Base-by-base conservation (phyloP, 2,113 vertebrate genomes). In the Falco punctatus region DNA sequence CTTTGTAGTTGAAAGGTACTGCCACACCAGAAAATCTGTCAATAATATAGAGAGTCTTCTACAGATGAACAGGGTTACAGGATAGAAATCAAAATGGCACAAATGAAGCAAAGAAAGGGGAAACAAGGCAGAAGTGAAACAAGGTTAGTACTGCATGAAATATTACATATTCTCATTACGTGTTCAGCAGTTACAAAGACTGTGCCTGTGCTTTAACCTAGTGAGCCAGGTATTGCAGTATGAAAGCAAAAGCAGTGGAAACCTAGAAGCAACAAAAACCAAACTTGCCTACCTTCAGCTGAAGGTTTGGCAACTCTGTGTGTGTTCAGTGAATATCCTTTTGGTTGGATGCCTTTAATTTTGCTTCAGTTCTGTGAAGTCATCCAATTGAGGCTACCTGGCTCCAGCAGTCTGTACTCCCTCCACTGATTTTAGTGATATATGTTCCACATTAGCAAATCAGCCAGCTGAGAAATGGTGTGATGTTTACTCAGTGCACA, bases 341-440 rank as follows among this genome's bases (percentile, higher is more conserved):
- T 79, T 77, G 91, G 58, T 59, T 92, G 82, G 79, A 46, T 94
- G 85, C 70, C 46, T 88, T 83, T 74, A 70, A 92, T 88, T 94
- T 92, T 88, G 71, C 71, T 88, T 80, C 51, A 66, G 64, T 59
- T 95, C 64, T 87, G 71, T 92, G 81, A 93, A 91, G 54, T 88
- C 46, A 27, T 73, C 51, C 59, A 77, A 0, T 17, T 88, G 90
- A 96, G 32, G 79, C 42, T 81, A 80, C 85, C 74, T 90, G 92
- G 80, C 93, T 96, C 88, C 92, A 67, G 88, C 67, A 78, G 90
- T 93, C 93, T 96, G 54, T 62, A 33, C 80, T 96, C 94, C 9
- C 94, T 92, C 81, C 86, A 69, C 80, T 57, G 61, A 30, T 90
- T 70, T 95, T 75, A 42, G 58, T 61, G 86, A 73, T 75, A 74